phyloP scores from a whole-genome alignment of 2,888 invertebrate genomes.

The Chrysolina oricalcia region DNA sequence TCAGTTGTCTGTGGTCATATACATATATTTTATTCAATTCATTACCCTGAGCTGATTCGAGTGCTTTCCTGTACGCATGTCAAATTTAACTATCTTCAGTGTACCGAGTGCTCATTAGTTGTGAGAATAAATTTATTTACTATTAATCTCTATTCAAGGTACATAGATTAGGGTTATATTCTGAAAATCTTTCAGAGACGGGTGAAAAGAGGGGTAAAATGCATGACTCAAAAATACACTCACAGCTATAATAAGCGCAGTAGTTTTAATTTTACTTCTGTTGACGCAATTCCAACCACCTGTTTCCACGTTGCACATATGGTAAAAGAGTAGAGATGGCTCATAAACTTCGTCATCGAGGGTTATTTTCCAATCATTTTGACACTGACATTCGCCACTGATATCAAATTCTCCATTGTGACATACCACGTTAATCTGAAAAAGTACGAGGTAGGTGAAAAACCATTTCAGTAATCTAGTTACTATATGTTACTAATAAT shows the following conservation, averaged over 20 bases:
- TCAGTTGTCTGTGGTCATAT: no score
- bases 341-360: conserved; percentile 65
- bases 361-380: conserved; percentile 69
- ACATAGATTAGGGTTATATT: no score
- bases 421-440: conserved; percentile 66
- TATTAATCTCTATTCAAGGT: no score
- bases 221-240: conserved; percentile 32
- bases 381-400: conserved; percentile 69
- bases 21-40: no score
- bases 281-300: conserved; percentile 67
- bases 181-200: no score
- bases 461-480: background rate
- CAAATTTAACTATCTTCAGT: no score
- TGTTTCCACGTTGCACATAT: conserved; percentile 71
- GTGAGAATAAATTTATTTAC: no score
- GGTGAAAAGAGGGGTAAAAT: no score
- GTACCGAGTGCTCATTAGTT: no score
- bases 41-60: no score
- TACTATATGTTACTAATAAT: no score
- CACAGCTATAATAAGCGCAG: conserved; percentile 65
- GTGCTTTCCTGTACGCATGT: no score
- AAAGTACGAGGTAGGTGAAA: background rate
- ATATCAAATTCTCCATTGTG: conserved; percentile 67
- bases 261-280: conserved; percentile 63
- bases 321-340: conserved; percentile 67